These are phyloP conservation scores for Cryptotermes secundus DNA, from an alignment of 1,140 invertebrate genomes.

Conservation along the genomic window DNA sequence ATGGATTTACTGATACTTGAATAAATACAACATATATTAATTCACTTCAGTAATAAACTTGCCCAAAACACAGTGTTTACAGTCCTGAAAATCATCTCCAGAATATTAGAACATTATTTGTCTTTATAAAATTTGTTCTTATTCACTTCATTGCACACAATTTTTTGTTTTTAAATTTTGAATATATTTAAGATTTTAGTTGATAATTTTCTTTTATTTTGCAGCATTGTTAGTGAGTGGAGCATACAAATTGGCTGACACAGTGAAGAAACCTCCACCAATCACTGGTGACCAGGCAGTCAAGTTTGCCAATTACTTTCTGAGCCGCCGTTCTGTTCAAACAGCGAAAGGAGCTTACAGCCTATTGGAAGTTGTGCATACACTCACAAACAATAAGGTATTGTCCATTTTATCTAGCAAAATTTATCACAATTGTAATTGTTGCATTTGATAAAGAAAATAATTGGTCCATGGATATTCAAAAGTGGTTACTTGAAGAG, in stretches of 20 bases:
- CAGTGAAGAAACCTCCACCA: constrained; percentile 68
- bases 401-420: background rate
- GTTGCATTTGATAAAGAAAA: background rate
- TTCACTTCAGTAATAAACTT: no score
- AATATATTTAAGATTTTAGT: background rate
- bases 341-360: constrained; percentile 77
- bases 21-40: no score
- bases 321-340: constrained; percentile 87
- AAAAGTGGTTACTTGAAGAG: no score
- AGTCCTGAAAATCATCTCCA: no score
- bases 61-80: no score
- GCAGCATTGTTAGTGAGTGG: constrained; percentile 70
- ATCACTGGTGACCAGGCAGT: constrained; percentile 75
- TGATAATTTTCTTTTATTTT: constrained; percentile 33
- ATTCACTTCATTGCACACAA: no score
- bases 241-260: constrained; percentile 68
- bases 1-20: no score
- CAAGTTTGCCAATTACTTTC: constrained; percentile 89
- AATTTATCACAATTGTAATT: background rate
- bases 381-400: constrained; percentile 66
- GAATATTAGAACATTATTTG: no score
- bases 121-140: no score
- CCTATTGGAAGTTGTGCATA: constrained; percentile 75
- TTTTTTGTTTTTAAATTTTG: no score
- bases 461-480: no score